Conservation (phyloP, 2,888 invertebrate species). For the Sacculina carcini region DNA sequence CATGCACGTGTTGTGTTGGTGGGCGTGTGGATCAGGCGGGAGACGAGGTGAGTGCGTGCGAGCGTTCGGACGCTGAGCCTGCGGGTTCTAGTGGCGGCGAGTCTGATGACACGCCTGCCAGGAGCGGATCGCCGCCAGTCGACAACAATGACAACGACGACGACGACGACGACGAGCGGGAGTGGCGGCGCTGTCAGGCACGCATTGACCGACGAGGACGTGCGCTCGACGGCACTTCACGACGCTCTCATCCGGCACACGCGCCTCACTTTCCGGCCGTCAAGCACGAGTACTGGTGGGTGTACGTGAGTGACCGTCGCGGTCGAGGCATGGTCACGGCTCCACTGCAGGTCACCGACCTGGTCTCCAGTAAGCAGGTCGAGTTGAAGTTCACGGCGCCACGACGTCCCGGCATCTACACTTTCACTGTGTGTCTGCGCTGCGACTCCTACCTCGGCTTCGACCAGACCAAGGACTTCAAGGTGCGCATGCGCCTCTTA, state of each 20-base stretch:
- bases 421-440: slow-evolving; percentile 47
- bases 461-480: slow-evolving; percentile 81
- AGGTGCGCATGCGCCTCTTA: too few species aligned
- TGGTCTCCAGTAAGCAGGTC: slow-evolving; percentile 66
- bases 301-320: slow-evolving; percentile 88
- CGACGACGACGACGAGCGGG: slow-evolving; percentile 42
- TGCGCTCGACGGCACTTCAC: slow-evolving; percentile 66
- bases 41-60: slow-evolving; percentile 6
- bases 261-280: slow-evolving; percentile 83
- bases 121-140: too few species aligned
- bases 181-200: slow-evolving; percentile 81
- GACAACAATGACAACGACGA: slow-evolving; percentile 11
- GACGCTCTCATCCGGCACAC: slow-evolving; percentile 85
- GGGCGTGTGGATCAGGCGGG: not conserved
- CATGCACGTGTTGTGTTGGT: too few species aligned
- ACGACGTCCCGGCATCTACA: slow-evolving; percentile 52
- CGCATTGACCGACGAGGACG: slow-evolving; percentile 61
- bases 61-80: slow-evolving; percentile 7
- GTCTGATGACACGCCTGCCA: not conserved
- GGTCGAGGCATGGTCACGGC: slow-evolving; percentile 68
- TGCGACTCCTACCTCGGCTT: slow-evolving; percentile 94
- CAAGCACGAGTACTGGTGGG: slow-evolving; percentile 99
- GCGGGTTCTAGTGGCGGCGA: not conserved
- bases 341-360: slow-evolving; percentile 75
- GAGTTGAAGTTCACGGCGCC: slow-evolving; percentile 93